Conservation (phyloP, 2,113 vertebrate genomes). For the Pithys albifrons region DNA sequence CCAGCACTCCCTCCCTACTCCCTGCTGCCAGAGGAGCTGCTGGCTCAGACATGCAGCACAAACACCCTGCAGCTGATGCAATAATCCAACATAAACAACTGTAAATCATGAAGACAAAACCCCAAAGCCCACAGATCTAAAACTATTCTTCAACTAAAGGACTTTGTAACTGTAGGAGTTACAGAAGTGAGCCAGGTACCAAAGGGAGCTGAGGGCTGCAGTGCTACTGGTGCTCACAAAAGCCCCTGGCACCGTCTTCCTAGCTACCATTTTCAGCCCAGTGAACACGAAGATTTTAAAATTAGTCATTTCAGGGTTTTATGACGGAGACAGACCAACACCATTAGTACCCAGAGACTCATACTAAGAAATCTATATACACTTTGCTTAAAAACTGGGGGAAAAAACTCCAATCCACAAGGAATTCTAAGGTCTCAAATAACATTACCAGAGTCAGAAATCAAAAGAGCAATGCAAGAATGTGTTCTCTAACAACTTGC, state of each 20-base stretch:
- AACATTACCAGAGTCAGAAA: not conserved
- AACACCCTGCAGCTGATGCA: not conserved
- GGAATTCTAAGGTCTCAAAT: not conserved
- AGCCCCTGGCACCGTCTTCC: not conserved
- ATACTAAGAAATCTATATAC: not conserved
- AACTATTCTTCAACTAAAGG: not conserved
- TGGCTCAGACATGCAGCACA: not conserved
- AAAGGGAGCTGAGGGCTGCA: not conserved
- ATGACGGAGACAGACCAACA: not conserved
- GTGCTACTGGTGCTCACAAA: not conserved
- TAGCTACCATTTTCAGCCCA: not conserved
- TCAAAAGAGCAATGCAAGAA: not conserved
- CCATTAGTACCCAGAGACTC: not conserved
- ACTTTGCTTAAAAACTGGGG: not conserved
- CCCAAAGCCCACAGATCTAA: not conserved
- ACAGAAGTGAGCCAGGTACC: rapidly evolving
- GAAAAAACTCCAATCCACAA: not conserved
- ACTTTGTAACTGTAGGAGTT: not conserved
- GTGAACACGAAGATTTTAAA: not conserved
- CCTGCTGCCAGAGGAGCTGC: not conserved
- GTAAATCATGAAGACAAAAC: not conserved
- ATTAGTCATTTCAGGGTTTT: not conserved
- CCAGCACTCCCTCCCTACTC: not conserved
- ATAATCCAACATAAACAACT: not conserved
- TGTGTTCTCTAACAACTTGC: not conserved